phyloP scores from a whole-genome alignment of 1,140 invertebrate species.

The Muscidifurax raptorellus region DNA sequence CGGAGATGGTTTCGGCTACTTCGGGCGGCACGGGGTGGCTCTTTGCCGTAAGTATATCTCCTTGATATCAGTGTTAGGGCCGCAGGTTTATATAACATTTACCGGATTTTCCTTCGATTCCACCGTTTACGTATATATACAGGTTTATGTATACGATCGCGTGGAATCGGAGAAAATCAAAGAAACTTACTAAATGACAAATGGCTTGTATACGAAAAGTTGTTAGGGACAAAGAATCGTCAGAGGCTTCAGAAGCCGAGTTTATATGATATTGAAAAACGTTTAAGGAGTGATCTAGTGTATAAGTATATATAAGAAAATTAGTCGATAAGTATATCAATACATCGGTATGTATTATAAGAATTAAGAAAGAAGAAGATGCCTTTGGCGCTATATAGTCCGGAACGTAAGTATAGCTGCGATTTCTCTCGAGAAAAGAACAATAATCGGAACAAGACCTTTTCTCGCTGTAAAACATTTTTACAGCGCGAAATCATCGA shows the following conservation, averaged over 20 bases:
- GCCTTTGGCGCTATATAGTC: too few species aligned
- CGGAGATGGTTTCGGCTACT: conserved; percentile 43
- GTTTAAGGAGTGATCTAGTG: neutral
- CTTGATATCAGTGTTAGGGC: neutral
- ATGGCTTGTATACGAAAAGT: conserved; percentile 54
- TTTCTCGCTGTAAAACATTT: neutral
- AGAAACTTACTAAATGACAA: conserved; percentile 53
- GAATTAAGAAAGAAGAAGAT: neutral
- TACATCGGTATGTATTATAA: too few species aligned
- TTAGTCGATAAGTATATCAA: neutral
- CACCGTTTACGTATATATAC: neutral
- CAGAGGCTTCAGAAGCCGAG: neutral
- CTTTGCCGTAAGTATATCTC: conserved; percentile 45
- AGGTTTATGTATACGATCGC: neutral
- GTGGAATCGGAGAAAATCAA: conserved; percentile 10
- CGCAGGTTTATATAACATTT: neutral
- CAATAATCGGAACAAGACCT: neutral
- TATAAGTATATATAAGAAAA: neutral
- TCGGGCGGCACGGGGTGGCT: conserved; percentile 37
- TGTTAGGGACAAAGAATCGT: conserved; percentile 10
- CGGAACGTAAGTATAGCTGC: too few species aligned
- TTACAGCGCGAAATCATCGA: neutral
- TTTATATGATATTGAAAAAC: neutral
- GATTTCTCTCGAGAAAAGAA: too few species aligned
- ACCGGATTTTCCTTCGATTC: neutral